Conservation (phyloP, 1,140 invertebrate species). For the Solen grandis region DNA sequence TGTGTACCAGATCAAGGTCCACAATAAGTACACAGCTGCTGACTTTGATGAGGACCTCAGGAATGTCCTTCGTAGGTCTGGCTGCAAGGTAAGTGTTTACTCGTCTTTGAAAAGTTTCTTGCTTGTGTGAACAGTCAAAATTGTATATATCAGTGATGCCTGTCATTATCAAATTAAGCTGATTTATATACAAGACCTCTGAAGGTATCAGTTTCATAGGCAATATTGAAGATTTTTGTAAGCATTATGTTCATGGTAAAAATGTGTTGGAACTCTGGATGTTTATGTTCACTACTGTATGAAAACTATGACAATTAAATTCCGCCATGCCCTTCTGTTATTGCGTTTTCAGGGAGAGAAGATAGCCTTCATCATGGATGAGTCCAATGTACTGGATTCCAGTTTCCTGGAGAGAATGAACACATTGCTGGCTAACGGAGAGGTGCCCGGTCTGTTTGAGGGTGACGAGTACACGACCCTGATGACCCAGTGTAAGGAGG, state of each 20-base stretch:
- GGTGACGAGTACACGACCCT: slow-evolving; percentile 98
- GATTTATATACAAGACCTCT: too few species aligned
- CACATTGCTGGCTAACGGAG: slow-evolving; percentile 98
- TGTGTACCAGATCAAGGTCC: slow-evolving; percentile 95
- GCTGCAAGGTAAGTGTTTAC: slow-evolving; percentile 88
- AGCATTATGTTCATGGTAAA: too few species aligned
- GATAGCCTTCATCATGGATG: slow-evolving; percentile 99
- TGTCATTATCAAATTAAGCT: too few species aligned
- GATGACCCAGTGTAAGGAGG: slow-evolving; percentile 99
- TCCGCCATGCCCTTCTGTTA: too few species aligned
- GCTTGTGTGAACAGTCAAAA: too few species aligned
- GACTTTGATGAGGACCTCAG: slow-evolving; percentile 99
- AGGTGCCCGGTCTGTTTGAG: slow-evolving; percentile 86
- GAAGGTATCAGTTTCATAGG: too few species aligned
- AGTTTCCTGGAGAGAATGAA: slow-evolving; percentile 99
- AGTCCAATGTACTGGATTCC: slow-evolving; percentile 99
- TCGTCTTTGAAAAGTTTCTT: too few species aligned
- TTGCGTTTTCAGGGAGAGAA: slow-evolving; percentile 89
- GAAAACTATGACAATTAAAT: too few species aligned
- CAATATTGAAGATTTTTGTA: too few species aligned
- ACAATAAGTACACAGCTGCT: slow-evolving; percentile 99
- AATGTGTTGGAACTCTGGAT: too few species aligned
- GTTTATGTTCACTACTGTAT: too few species aligned
- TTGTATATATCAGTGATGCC: too few species aligned
- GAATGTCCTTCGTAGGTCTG: slow-evolving; percentile 94